Percentiles rank a stretch among this genome's conserved stretches.
phyloP scores from a whole-genome alignment of 2,888 invertebrate species.

The Arrhopalites spinosus region DNA sequence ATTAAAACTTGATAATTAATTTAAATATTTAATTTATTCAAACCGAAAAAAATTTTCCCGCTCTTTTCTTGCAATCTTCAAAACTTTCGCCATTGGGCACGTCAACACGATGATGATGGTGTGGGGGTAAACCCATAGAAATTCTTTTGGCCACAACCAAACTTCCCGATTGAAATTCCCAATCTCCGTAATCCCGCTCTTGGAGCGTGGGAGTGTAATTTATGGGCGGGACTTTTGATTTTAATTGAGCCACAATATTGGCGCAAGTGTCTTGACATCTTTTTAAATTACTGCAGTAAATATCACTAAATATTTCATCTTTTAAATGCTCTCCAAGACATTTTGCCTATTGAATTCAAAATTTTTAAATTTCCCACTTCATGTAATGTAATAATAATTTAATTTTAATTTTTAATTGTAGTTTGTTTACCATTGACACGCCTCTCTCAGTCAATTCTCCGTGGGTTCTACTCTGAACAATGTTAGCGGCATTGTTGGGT shows the following conservation, averaged over 20 bases:
- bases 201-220: background rate
- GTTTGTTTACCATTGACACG: background rate
- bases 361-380: background rate
- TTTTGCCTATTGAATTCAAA: constrained; percentile 12
- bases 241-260: background rate
- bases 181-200: constrained; percentile 16
- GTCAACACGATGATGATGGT: background rate
- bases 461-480: constrained; percentile 7
- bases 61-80: background rate
- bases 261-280: constrained; percentile 18
- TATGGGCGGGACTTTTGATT: background rate
- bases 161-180: background rate
- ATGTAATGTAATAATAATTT: background rate
- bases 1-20: too few species aligned
- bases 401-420: background rate
- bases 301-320: constrained; percentile 30
- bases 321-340: constrained; percentile 21
- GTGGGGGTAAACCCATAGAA: background rate
- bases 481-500: background rate
- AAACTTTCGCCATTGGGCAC: background rate
- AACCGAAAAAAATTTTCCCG: background rate
- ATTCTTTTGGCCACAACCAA: background rate
- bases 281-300: constrained; percentile 33
- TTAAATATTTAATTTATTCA: too few species aligned
- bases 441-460: constrained; percentile 15